Evolutionary conservation across 2,797 vertebrate genomes (phyloP).

Genomic region (Heliangelus exortis): DNA sequence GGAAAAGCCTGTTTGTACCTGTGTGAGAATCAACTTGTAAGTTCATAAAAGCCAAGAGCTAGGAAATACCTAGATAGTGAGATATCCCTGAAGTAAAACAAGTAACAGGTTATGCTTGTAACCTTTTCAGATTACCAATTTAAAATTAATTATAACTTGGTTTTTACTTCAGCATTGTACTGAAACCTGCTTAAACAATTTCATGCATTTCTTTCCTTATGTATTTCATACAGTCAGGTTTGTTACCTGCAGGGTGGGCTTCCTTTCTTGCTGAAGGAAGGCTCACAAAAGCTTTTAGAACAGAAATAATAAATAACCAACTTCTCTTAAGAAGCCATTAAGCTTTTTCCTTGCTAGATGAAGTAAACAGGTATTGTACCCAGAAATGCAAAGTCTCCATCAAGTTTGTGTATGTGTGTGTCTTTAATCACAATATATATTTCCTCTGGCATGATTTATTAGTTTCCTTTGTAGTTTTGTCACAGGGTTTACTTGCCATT

Average conservation of each 20-base stretch:
- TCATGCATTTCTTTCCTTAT: background rate
- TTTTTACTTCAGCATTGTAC: background rate
- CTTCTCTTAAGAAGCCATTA: background rate
- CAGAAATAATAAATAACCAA: slow-evolving; percentile 37
- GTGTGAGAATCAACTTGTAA: background rate
- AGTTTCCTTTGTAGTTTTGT: slow-evolving; percentile 25
- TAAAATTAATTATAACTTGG: background rate
- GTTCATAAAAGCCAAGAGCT: background rate
- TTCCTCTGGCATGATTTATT: slow-evolving; percentile 44
- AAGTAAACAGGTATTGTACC: slow-evolving; percentile 23
- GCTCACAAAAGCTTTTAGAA: background rate
- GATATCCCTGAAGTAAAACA: background rate
- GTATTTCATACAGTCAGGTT: background rate
- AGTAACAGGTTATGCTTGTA: background rate
- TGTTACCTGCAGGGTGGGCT: background rate
- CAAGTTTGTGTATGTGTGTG: background rate
- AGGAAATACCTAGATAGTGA: background rate
- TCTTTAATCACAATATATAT: slow-evolving; percentile 5
- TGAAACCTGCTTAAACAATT: background rate
- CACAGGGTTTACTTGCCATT: slow-evolving; percentile 22
- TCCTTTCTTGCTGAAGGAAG: background rate
- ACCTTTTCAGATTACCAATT: background rate
- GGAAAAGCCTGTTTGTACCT: background rate
- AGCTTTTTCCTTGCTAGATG: background rate
- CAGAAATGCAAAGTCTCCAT: slow-evolving; percentile 8